A percentile compares a stretch with the other conserved stretches of the same genome.
Conservation (phyloP, 2,113 vertebrate genomes). For the Silurus glanis region DNA sequence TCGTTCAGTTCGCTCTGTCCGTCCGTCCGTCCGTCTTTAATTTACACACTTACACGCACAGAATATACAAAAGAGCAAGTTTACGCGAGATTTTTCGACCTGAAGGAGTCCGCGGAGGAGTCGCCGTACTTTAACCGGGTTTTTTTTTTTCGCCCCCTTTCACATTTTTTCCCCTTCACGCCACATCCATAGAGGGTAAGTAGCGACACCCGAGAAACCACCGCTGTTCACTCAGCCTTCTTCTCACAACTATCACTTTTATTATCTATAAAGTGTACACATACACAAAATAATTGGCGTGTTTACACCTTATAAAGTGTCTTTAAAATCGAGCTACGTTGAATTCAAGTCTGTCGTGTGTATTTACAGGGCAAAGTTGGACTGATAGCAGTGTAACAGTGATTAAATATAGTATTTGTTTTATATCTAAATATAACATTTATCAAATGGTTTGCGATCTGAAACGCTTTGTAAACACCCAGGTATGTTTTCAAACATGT, state of each 20-base stretch:
- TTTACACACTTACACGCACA: not conserved
- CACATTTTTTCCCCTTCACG: not conserved
- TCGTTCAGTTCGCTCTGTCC: not conserved
- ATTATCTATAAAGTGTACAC: not conserved
- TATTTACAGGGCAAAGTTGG: not conserved
- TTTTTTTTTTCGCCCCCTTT: not conserved
- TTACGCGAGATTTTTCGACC: not conserved
- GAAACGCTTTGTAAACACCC: not conserved
- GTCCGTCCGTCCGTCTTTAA: not conserved
- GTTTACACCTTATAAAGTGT: not conserved
- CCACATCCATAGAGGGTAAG: slow-evolving; percentile 37
- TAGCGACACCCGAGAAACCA: not conserved
- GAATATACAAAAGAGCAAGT: not conserved
- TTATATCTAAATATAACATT: not conserved
- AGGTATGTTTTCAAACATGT: not conserved
- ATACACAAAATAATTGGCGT: not conserved
- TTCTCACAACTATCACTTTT: not conserved
- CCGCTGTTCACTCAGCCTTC: not conserved
- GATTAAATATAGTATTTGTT: not conserved
- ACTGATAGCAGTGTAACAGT: not conserved
- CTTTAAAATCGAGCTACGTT: not conserved
- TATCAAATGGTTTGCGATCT: not conserved
- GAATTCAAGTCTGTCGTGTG: not conserved
- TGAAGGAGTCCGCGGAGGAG: not conserved
- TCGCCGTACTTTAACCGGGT: not conserved